Conservation (phyloP, 2,888 invertebrate species). For the Cryptus viduatorius region DNA sequence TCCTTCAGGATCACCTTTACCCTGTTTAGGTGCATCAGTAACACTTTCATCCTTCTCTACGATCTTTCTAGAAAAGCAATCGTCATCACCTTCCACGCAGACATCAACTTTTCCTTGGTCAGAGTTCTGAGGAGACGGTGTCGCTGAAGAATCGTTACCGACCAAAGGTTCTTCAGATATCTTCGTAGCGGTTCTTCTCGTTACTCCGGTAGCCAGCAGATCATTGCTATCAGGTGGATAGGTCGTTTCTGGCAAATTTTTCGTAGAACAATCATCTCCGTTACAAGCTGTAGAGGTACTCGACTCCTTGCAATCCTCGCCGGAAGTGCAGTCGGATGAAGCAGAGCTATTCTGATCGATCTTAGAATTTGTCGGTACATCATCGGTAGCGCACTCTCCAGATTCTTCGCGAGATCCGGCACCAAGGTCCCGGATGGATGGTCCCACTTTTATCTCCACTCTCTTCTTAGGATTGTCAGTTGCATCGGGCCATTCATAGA, state of each 20-base stretch:
- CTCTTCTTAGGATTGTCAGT: constrained; percentile 68
- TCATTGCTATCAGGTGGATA: background rate
- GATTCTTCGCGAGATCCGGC: background rate
- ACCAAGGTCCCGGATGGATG: constrained; percentile 37
- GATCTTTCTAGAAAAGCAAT: background rate
- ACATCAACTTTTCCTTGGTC: background rate
- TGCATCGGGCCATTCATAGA: constrained; percentile 67
- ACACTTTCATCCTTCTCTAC: background rate
- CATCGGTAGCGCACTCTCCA: constrained; percentile 8
- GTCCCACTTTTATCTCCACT: constrained; percentile 75
- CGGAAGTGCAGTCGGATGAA: constrained; percentile 7
- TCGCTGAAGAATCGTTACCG: background rate
- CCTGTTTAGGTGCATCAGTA: background rate
- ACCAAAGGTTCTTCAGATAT: background rate
- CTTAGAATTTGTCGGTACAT: background rate
- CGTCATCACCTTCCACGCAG: constrained; percentile 23
- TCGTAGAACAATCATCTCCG: constrained; percentile 15
- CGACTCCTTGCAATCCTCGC: constrained; percentile 8
- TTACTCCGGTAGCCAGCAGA: background rate
- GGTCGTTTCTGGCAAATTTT: constrained; percentile 3
- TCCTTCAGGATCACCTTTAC: constrained; percentile 1
- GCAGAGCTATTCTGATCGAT: background rate
- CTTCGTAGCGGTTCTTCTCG: background rate
- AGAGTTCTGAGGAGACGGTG: background rate
- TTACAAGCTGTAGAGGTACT: background rate